A percentile compares a stretch with the other conserved stretches of the same genome.
Evolutionary conservation across 2,797 vertebrate species (phyloP).

Genomic region (Notoglanidium macrostoma): DNA sequence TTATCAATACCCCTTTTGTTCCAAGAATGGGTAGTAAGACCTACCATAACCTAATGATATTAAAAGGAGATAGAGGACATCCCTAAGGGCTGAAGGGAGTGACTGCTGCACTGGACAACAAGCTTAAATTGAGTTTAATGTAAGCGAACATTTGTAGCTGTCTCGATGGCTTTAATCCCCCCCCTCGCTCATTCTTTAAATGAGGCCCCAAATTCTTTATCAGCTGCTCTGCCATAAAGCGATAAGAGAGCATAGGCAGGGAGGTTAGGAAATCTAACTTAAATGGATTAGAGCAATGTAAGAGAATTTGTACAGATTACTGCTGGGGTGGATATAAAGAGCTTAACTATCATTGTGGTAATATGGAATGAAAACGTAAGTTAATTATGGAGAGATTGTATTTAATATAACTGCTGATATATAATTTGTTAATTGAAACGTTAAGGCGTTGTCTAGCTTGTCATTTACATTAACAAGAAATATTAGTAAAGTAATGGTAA

Average conservation of each 20-base stretch:
- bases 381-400: background rate
- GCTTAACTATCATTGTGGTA: background rate
- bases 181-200: background rate
- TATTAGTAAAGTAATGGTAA: background rate
- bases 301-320: background rate
- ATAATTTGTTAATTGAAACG: background rate
- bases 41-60: slow-evolving; percentile 43
- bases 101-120: slow-evolving; percentile 7
- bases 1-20: slow-evolving; percentile 53
- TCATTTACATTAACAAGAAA: background rate
- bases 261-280: background rate
- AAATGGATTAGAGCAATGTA: background rate
- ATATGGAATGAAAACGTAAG: background rate
- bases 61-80: slow-evolving; percentile 43
- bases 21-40: slow-evolving; percentile 2
- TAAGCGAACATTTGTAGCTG: slow-evolving; percentile 36
- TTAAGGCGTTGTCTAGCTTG: background rate
- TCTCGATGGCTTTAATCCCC: slow-evolving; percentile 23
- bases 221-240: background rate
- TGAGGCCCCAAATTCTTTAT: background rate
- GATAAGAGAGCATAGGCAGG: slow-evolving; percentile 6
- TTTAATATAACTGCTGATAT: background rate
- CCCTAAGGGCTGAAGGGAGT: slow-evolving; percentile 27
- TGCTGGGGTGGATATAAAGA: background rate
- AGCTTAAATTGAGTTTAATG: slow-evolving; percentile 42